phyloP scores from a whole-genome alignment of 2,113 vertebrate genomes.

The Tiliqua scincoides region DNA sequence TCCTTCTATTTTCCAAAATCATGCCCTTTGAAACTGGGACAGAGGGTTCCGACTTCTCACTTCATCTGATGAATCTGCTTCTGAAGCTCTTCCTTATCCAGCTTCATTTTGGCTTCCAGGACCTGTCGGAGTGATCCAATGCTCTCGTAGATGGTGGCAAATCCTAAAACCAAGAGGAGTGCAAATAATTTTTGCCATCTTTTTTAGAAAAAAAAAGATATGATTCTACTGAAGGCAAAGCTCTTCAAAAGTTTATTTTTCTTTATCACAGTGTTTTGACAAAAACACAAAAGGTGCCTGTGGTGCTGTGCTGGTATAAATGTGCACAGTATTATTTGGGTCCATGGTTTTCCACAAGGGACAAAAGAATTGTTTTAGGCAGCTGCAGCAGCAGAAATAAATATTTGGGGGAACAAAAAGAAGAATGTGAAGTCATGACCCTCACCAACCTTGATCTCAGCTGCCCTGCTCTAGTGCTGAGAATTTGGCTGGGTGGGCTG shows the following conservation, averaged over 20 bases:
- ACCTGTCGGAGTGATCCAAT: constrained; percentile 81
- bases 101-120: constrained; percentile 81
- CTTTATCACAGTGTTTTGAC: background rate
- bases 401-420: background rate
- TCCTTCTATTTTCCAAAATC: background rate
- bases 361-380: background rate
- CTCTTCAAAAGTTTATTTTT: background rate
- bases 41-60: constrained; percentile 52
- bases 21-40: background rate
- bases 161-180: constrained; percentile 69
- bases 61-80: constrained; percentile 79
- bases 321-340: background rate
- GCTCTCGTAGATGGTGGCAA: constrained; percentile 82
- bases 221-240: background rate
- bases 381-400: background rate
- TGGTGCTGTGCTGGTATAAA: background rate
- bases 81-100: constrained; percentile 81
- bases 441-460: no score
- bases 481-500: no score
- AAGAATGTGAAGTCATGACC: no score
- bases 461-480: no score
- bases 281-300: background rate
- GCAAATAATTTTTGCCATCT: background rate
- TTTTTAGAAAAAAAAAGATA: background rate
- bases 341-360: background rate